Percentiles rank a stretch among this genome's conserved stretches.
phyloP scores from a whole-genome alignment of 2,113 vertebrate genomes.

The Drymodes brunneopygia region DNA sequence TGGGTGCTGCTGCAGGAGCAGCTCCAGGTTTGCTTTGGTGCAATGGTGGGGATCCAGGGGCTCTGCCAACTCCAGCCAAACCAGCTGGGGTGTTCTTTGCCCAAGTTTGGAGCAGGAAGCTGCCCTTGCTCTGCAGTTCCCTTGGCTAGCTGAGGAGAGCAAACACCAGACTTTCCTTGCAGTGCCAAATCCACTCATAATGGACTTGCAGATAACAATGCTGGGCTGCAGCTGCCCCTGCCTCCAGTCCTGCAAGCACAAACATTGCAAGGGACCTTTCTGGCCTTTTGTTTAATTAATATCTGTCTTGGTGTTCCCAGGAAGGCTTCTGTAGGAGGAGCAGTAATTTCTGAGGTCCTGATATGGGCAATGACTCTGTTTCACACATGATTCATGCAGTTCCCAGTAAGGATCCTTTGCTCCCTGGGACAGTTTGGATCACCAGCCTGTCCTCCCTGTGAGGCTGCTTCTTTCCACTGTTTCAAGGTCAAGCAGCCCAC shows the following conservation, averaged over 20 bases:
- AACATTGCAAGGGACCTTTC: neutral
- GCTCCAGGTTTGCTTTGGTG: neutral
- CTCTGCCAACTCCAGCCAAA: neutral
- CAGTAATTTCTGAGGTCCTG: neutral
- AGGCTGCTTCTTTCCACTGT: neutral
- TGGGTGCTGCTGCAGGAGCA: neutral
- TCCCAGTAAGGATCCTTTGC: neutral
- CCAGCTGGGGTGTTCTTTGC: neutral
- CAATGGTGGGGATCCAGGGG: neutral
- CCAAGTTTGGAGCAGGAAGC: neutral
- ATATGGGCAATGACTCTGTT: fast-evolving
- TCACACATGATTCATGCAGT: neutral
- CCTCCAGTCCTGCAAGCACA: neutral
- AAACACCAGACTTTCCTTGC: neutral
- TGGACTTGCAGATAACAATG: neutral
- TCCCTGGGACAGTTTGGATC: neutral
- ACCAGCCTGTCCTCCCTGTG: neutral
- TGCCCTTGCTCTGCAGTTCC: neutral
- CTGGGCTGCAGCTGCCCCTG: neutral
- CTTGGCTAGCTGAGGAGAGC: neutral
- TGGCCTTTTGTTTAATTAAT: neutral
- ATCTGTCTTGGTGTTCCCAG: neutral
- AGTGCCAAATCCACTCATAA: neutral
- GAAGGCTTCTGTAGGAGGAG: neutral
- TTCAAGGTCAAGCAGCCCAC: neutral